Conservation (phyloP, 2,888 invertebrate genomes). For the Monoplex corrugatus region DNA sequence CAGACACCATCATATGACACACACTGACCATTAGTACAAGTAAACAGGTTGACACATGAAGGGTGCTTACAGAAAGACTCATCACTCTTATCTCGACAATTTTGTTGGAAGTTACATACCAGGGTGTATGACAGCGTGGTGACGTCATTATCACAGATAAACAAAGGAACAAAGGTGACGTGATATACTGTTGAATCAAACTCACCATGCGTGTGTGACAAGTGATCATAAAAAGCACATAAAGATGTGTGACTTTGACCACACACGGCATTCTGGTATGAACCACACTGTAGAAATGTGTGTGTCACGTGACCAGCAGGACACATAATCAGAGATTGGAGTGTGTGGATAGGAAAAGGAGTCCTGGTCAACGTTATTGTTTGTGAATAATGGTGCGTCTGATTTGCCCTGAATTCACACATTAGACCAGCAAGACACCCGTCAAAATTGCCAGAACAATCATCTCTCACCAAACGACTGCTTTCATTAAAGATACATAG, state of each 20-base stretch:
- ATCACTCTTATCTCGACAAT: not conserved
- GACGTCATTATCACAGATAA: not conserved
- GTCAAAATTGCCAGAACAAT: not conserved
- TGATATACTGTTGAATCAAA: not conserved
- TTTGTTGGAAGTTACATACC: not conserved
- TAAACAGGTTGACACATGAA: not conserved
- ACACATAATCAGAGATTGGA: not conserved
- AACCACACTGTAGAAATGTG: not conserved
- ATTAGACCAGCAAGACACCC: too few relatives aligned
- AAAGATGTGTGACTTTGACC: not conserved
- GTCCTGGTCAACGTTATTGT: not conserved
- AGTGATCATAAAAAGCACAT: not conserved
- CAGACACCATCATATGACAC: not conserved
- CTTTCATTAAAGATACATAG: too few relatives aligned
- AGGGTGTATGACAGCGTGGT: not conserved
- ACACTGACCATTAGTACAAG: not conserved
- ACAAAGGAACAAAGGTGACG: not conserved
- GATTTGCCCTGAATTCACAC: not conserved
- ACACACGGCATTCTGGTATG: not conserved
- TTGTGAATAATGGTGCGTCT: not conserved
- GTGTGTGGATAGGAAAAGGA: not conserved
- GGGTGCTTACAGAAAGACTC: not conserved
- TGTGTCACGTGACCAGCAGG: not conserved
- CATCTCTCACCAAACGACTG: not conserved
- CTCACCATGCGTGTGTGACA: not conserved